These are phyloP conservation scores for Tetrax tetrax DNA, from an alignment of 2,113 vertebrate species.

Conservation along the genomic window DNA sequence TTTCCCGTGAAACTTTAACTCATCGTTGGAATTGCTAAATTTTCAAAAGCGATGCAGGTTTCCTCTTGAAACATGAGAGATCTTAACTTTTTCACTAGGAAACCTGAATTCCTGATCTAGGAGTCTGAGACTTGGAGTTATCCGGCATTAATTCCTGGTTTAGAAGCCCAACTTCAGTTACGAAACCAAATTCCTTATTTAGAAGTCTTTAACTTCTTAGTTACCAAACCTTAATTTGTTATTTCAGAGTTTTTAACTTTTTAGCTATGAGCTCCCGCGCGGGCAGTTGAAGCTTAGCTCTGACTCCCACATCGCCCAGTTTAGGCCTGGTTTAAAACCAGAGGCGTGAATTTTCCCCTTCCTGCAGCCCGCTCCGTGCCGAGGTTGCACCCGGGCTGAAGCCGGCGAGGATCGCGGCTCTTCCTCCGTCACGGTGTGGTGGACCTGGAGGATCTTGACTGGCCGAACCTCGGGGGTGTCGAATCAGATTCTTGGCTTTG, in stretches of 20 bases:
- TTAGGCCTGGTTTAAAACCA: neutral
- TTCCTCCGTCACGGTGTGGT: rapidly evolving
- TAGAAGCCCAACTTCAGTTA: too few species aligned
- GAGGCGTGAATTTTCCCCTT: neutral
- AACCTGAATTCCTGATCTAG: neutral
- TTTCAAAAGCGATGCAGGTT: neutral
- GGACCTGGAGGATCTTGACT: neutral
- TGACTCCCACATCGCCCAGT: neutral
- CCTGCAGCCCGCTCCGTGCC: neutral
- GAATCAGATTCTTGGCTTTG: neutral
- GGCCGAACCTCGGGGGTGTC: neutral
- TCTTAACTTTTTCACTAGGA: too few species aligned
- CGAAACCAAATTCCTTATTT: neutral
- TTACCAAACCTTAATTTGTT: neutral
- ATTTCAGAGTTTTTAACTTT: too few species aligned
- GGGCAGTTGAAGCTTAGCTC: neutral
- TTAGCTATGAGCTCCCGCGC: rapidly evolving
- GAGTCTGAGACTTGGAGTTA: too few species aligned
- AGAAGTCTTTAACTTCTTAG: too few species aligned
- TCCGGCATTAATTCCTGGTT: too few species aligned
- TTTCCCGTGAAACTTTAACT: neutral
- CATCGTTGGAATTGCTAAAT: too few species aligned
- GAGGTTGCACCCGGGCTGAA: neutral
- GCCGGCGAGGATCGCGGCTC: neutral
- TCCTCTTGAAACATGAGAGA: neutral